These are phyloP conservation scores for Epizoanthus scotinus DNA, from an alignment of 92 coral and sea anemone genomes.

Conservation along the genomic window DNA sequence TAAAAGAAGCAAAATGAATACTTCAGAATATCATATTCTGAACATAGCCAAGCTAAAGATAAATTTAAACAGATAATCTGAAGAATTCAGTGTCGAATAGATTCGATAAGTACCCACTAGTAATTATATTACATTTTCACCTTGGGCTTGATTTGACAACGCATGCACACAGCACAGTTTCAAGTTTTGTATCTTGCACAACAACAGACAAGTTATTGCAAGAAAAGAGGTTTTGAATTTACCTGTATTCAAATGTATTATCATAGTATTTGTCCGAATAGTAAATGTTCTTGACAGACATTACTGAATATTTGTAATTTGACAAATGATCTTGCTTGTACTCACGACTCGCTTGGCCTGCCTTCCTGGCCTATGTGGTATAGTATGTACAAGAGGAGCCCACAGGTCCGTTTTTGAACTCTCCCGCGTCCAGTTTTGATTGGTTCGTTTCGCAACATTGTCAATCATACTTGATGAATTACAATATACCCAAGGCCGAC, in stretches of 20 bases:
- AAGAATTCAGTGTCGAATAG: background rate
- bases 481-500: too few relatives aligned
- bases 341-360: background rate
- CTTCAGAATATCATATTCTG: too few relatives aligned
- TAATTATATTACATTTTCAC: too few relatives aligned
- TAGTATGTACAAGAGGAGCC: too few relatives aligned
- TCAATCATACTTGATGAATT: constrained; percentile 13
- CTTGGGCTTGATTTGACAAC: background rate
- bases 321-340: background rate
- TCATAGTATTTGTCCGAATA: constrained; percentile 90
- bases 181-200: too few relatives aligned
- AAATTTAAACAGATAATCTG: too few relatives aligned
- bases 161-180: too few relatives aligned
- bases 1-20: too few relatives aligned
- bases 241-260: constrained; percentile 86
- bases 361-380: too few relatives aligned
- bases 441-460: constrained; percentile 16
- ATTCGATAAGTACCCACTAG: too few relatives aligned
- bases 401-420: constrained; percentile 14
- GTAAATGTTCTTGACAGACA: constrained; percentile 82
- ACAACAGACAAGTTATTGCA: too few relatives aligned
- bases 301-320: constrained; percentile 16
- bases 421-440: constrained; percentile 40
- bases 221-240: background rate
- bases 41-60: too few relatives aligned